Evolutionary conservation across 2,888 invertebrate genomes (phyloP), one percentile per base, ranked within the genome.

Genomic region (Atherix ibis): DNA sequence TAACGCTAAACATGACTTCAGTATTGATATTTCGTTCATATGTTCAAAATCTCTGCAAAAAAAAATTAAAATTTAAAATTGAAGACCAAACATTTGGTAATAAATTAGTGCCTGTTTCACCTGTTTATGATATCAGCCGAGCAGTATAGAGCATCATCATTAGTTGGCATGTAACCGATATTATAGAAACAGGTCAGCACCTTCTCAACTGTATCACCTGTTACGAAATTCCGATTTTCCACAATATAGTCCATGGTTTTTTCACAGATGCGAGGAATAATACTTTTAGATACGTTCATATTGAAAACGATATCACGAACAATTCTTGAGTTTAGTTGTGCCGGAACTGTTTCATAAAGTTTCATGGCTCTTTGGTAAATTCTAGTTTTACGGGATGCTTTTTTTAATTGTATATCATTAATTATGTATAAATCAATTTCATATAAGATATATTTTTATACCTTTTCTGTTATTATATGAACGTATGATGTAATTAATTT

Each of bases 1-100:
- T 9, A 73, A 47, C 0, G 69, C 61, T 13, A 73, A 46, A 27
- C 65, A 63, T 9, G 64, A 54, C 44, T 71, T 67, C 6, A 73
- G 50, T 31, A 71, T 53, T 2, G 63, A 52, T 17, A 71, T 48
- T 4, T 68, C 66, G 31, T 61, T 64, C 52, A 73, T 55, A 30
- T 64, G 54, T 34, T 67, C 61, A 44, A 66, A 66, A 48, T 72
- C 68, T 37, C 73, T 73, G 46, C 25, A 58, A 53, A 39, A 33
- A 34, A 39, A 37, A 34, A 37, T 19, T n/a, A 27, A 32, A 6
- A 32, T 8, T 22, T 8, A 22, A 8, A 22, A 22, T 22, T 6
- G 22, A 22, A 22, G 10, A 22, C 10, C 22, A n/a, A n/a, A n/a
- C n/a, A n/a, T n/a, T n/a, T n/a, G n/a, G n/a, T 22, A 22, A 22